These are phyloP conservation scores for Mesocricetus auratus DNA, from an alignment of 2,113 vertebrate genomes.

Conservation along the genomic window DNA sequence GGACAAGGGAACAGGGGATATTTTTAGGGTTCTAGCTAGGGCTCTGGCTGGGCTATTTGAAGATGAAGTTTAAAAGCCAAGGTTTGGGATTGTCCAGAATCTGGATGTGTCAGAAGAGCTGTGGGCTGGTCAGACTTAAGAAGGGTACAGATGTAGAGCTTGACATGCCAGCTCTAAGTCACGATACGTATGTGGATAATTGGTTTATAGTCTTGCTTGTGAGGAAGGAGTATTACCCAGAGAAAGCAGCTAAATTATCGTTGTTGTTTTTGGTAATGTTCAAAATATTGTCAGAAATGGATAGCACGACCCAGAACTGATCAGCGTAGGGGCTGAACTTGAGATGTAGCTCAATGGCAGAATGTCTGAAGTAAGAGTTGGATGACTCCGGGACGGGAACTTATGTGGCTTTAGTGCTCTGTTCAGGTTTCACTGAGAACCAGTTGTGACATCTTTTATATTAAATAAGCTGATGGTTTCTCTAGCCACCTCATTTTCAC, in stretches of 20 bases:
- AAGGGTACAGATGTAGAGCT: not conserved
- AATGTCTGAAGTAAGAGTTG: not conserved
- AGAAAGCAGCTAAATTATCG: not conserved
- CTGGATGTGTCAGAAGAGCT: not conserved
- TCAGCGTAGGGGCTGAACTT: not conserved
- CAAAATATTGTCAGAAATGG: not conserved
- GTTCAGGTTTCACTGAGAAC: not conserved
- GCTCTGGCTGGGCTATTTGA: not conserved
- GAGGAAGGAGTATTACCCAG: not conserved
- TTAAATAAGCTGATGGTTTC: not conserved
- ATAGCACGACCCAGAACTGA: not conserved
- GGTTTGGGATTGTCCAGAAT: not conserved
- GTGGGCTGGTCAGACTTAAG: not conserved
- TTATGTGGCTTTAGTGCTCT: not conserved
- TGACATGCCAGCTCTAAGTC: not conserved
- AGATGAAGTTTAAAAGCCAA: not conserved
- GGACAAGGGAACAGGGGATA: not conserved
- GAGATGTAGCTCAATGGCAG: not conserved
- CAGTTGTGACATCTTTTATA: not conserved
- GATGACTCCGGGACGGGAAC: not conserved
- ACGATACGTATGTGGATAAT: not conserved
- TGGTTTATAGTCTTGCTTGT: not conserved
- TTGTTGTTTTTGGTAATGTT: conserved; percentile 27
- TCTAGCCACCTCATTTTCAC: not conserved
- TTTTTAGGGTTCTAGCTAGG: conserved; percentile 1